Evolutionary conservation across 2,797 vertebrate genomes (phyloP).

Genomic region (Hafferia zeledoni): DNA sequence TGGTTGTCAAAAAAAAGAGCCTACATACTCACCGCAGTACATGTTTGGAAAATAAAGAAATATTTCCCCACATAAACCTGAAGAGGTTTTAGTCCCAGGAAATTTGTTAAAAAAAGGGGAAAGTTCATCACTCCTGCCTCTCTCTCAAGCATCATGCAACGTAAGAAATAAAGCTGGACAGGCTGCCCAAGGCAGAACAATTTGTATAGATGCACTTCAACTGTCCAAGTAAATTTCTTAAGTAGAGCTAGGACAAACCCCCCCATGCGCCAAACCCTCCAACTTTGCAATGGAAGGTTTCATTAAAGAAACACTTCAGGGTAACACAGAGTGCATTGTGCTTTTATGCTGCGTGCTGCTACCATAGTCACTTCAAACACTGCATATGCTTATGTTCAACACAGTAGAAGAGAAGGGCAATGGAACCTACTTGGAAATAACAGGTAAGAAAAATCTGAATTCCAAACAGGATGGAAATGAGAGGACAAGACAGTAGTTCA

Average conservation of each 20-base stretch:
- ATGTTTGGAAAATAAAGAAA: not conserved
- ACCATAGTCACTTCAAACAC: not conserved
- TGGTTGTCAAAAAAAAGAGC: not conserved
- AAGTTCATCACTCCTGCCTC: not conserved
- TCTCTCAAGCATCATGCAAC: accelerated
- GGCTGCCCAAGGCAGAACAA: not conserved
- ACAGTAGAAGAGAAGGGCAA: not conserved
- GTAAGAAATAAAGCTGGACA: not conserved
- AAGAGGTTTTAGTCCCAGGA: not conserved
- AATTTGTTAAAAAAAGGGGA: not conserved
- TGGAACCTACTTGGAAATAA: not conserved
- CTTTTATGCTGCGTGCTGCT: not conserved
- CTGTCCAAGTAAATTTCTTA: not conserved
- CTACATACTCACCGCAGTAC: not conserved
- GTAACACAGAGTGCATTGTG: not conserved
- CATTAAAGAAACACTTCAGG: not conserved
- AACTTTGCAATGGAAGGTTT: not conserved
- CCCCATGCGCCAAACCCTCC: not conserved
- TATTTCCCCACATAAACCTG: not conserved
- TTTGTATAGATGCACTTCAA: not conserved
- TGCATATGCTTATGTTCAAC: not conserved
- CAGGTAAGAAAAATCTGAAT: not conserved
- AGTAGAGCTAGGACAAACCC: not conserved
- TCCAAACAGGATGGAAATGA: not conserved
- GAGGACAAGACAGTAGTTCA: not conserved